Evolutionary conservation across 2,113 vertebrate genomes (phyloP).

Genomic region (Hippocampus mohnikei): DNA sequence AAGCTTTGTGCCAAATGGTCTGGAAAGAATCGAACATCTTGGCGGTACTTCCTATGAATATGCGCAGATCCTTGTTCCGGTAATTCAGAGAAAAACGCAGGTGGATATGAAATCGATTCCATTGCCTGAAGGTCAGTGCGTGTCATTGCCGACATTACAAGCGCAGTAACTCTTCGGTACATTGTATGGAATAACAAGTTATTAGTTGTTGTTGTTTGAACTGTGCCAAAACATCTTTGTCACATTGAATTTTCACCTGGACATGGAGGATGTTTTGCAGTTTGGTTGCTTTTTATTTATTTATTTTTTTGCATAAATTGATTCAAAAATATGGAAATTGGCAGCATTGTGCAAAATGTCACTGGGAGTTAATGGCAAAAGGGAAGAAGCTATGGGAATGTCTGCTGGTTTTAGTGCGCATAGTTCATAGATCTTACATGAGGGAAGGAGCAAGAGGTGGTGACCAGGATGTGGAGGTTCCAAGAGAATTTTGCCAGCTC

Average conservation of each 20-base stretch:
- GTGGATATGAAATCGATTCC: constrained; percentile 74
- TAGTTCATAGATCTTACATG: no score
- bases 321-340: not conserved
- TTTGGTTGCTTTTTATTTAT: not conserved
- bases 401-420: no score
- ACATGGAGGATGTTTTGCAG: not conserved
- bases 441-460: no score
- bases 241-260: not conserved
- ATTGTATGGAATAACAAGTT: not conserved
- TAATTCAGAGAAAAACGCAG: constrained; percentile 67
- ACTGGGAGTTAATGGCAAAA: no score
- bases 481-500: no score
- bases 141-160: constrained; percentile 50
- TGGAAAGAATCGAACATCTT: constrained; percentile 79
- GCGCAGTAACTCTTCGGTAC: constrained; percentile 33
- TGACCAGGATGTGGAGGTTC: no score
- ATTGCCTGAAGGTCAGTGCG: constrained; percentile 51
- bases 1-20: constrained; percentile 75
- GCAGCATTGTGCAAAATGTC: no score
- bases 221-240: constrained; percentile 7
- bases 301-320: not conserved
- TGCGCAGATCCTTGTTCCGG: constrained; percentile 58
- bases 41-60: constrained; percentile 73
- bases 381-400: no score
- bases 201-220: no score